Base-by-base conservation (phyloP, 2,113 vertebrate species). In the Tetraodon nigroviridis region DNA sequence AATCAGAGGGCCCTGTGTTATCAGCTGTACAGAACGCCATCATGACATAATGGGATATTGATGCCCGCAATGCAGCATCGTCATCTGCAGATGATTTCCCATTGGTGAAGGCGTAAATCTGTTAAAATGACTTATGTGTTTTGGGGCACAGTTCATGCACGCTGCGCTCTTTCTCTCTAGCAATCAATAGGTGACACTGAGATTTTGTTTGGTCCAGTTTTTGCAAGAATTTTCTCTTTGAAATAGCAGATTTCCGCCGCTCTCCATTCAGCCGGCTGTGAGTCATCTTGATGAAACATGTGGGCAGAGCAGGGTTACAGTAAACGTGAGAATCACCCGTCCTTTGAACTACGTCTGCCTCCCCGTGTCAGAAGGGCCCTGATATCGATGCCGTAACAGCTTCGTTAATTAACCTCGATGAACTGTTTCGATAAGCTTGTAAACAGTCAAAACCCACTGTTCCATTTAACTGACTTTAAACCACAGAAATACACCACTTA, bases 81-180 rank as follows among this genome's bases (percentile, higher is more conserved):
- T 55, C 67, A 57, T 55, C 50, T 32, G 59, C n/a, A 69, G 18
- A 22, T 47, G 53, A 22, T 61, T 71, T 71, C 53, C 41, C 61
- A 78, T 73, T 60, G 74, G 78, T 79, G 20, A 69, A 78, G 57
- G 66, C 22, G 72, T 78, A 74, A 81, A 79, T 67, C 58, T 69
- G 64, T 60, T 53, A 64, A 71, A 65, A 60, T 64, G 57, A 41
- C 50, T 64, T 69, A 69, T 44, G 57, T 64, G 56, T 16, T 22
- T 55, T 41, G 32, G 21, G 51, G 40, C 0, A 3, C 20, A 49
- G 50, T 47, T 60, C 24, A 17, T 15, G 27, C 5, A 58, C 56
- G 46, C 17, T 7, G 20, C 5, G 1, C 32, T 32, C 55, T 51
- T 22, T 58, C 51, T 56, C 22, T 42, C 27, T 17, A 20, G n/a